A percentile compares a stretch with the other conserved stretches of the same genome.
Conservation (phyloP, 2,888 invertebrate genomes). For the Spisula subtruncata region DNA sequence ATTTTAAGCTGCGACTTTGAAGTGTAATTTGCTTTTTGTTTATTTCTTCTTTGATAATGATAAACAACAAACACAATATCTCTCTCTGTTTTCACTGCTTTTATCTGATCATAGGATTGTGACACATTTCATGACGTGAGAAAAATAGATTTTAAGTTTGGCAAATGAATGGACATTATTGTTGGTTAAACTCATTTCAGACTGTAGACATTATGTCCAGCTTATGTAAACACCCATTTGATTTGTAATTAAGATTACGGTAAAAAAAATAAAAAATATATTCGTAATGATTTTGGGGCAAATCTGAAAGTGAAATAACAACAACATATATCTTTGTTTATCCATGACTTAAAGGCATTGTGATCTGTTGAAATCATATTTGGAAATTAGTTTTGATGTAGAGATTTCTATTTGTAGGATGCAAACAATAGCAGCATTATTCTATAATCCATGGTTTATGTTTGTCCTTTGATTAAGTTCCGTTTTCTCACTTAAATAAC, state of each 20-base stretch:
- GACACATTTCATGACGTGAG: neutral
- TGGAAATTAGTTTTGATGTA: neutral
- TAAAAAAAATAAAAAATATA: neutral
- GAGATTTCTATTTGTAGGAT: neutral
- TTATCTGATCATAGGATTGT: neutral
- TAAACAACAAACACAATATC: constrained; percentile 22
- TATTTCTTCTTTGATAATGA: constrained; percentile 14
- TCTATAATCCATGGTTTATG: too few relatives aligned
- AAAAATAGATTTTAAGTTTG: constrained; percentile 11
- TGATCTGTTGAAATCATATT: neutral
- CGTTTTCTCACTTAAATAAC: too few relatives aligned
- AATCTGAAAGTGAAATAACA: neutral
- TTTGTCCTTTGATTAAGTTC: too few relatives aligned
- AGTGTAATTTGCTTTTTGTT: constrained; percentile 13
- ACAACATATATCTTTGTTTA: neutral
- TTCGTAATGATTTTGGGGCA: neutral
- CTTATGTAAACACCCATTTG: neutral
- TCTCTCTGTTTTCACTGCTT: neutral
- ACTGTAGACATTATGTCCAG: neutral
- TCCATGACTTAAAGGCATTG: neutral
- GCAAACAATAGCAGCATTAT: too few relatives aligned
- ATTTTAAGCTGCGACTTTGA: neutral
- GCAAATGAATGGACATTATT: constrained; percentile 1
- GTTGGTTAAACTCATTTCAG: neutral
- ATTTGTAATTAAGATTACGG: constrained; percentile 21